These are phyloP conservation scores for Drosophila pseudotalamancana DNA, from an alignment of 2,888 invertebrate genomes.

Conservation along the genomic window DNA sequence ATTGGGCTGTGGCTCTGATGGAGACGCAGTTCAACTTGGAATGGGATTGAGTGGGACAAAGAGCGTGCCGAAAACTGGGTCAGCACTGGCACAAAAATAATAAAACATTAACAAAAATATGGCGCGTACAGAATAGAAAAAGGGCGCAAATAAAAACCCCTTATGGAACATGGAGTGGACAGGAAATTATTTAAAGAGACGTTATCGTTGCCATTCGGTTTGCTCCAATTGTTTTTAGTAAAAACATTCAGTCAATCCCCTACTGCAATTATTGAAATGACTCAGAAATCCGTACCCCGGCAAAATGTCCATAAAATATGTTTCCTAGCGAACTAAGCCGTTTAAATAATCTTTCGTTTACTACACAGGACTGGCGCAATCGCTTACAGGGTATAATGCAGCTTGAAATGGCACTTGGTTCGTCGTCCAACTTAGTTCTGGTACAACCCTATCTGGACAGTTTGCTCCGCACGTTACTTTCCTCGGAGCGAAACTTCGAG, in stretches of 20 bases:
- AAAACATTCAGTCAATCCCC: constrained; percentile 15
- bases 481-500: constrained; percentile 86
- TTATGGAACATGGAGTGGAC: constrained; percentile 19
- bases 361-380: constrained; percentile 83
- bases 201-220: constrained; percentile 20
- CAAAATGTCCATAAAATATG: constrained; percentile 34
- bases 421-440: constrained; percentile 85
- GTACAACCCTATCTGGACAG: constrained; percentile 87
- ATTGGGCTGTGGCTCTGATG: constrained; percentile 27
- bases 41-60: constrained; percentile 8
- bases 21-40: constrained; percentile 39
- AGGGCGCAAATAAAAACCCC: constrained; percentile 31
- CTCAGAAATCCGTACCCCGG: neutral
- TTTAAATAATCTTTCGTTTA: neutral
- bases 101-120: constrained; percentile 81
- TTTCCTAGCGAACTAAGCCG: neutral
- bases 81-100: constrained; percentile 71
- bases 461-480: constrained; percentile 87
- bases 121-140: constrained; percentile 61
- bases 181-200: constrained; percentile 51
- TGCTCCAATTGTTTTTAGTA: constrained; percentile 19
- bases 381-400: constrained; percentile 81
- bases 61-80: constrained; percentile 73
- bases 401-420: constrained; percentile 84
- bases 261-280: constrained; percentile 44